These are phyloP conservation scores for Phalacrocorax carbo DNA, from an alignment of 2,113 vertebrate species.

Conservation along the genomic window DNA sequence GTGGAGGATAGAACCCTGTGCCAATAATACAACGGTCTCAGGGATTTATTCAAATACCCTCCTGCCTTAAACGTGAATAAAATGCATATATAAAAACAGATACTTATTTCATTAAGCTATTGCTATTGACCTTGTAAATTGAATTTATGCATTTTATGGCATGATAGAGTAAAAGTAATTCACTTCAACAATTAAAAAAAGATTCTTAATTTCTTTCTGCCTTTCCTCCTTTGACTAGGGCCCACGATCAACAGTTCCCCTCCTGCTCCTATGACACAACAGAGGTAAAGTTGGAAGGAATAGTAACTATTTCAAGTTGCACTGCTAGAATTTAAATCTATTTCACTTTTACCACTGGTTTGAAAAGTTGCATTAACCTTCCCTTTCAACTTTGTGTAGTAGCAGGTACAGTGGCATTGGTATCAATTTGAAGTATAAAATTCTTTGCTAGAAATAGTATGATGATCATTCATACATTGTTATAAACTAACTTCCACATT, in stretches of 20 bases:
- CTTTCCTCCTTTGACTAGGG: not conserved
- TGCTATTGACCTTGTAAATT: not conserved
- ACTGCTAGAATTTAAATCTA: not conserved
- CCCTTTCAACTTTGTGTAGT: not conserved
- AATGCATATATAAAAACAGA: not conserved
- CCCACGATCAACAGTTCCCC: not conserved
- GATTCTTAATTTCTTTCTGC: not conserved
- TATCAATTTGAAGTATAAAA: not conserved
- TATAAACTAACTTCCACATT: not conserved
- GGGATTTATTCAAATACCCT: not conserved
- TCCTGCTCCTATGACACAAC: not conserved
- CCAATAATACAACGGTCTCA: fast-evolving
- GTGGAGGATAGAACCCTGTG: fast-evolving
- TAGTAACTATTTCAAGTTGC: not conserved
- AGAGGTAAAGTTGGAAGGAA: not conserved
- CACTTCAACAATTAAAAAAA: not conserved
- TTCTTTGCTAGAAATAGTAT: not conserved
- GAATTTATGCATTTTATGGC: not conserved
- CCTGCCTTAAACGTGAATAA: not conserved
- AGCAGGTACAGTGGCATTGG: not conserved
- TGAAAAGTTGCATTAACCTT: not conserved
- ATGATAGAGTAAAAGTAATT: not conserved
- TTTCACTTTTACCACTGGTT: not conserved
- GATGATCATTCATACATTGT: not conserved
- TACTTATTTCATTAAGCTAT: not conserved